Evolutionary conservation across 2,113 vertebrate genomes (phyloP).

Genomic region (Daboia siamensis): DNA sequence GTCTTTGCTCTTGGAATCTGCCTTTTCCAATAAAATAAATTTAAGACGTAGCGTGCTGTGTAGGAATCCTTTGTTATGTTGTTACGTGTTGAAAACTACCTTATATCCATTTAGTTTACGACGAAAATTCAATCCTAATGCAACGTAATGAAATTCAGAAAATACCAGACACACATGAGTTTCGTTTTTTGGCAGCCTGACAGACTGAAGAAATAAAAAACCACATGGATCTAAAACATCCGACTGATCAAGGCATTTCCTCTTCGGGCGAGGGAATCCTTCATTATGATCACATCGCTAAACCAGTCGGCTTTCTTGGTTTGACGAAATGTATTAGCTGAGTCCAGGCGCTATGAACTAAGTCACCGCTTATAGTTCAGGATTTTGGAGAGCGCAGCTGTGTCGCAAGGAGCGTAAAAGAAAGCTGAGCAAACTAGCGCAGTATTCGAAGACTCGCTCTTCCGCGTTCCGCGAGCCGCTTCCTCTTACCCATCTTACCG

Average conservation of each 20-base stretch:
- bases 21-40: not conserved
- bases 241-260: not conserved
- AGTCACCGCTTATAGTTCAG: not conserved
- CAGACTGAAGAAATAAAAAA: not conserved
- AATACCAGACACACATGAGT: not conserved
- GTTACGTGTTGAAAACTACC: not conserved
- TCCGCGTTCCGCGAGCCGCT: slow-evolving; percentile 30
- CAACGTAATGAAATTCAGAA: not conserved
- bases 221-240: not conserved
- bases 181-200: not conserved
- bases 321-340: not conserved
- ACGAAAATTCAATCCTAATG: not conserved
- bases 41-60: too few relatives aligned
- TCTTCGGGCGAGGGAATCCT: not conserved
- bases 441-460: not conserved
- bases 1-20: not conserved
- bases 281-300: not conserved
- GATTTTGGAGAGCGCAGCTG: not conserved
- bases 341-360: not conserved
- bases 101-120: not conserved
- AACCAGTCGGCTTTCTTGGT: not conserved
- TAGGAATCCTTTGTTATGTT: not conserved
- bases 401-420: not conserved
- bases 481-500: not conserved
- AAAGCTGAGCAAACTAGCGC: not conserved